Base-by-base conservation (phyloP, 1,140 invertebrate species). In the Leptinotarsa texana region DNA sequence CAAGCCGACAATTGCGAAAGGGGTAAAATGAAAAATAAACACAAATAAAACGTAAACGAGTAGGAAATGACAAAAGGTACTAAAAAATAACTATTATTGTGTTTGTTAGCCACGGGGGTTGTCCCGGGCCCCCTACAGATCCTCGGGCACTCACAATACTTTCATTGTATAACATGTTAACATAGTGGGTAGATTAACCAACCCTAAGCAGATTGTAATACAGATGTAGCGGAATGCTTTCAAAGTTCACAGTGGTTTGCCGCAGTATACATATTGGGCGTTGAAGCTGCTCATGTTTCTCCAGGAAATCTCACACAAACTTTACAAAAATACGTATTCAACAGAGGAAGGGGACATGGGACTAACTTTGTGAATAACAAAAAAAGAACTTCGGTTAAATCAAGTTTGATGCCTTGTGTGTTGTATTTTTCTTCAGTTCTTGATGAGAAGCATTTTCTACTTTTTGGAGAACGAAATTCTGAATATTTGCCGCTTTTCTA, bases 61-160 rank as follows among this genome's bases (percentile, higher is more conserved):
- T 74, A 76, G 63, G 51, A 61, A 74, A 69, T 11, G 47, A 75
- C 21, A 76, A 74, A 75, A 75, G 72, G 61, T 71, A 67, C 24
- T 75, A 76, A 76, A 76, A 74, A 76, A 75, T 68, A 74, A 51
- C 72, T 72, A 65, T 73, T 71, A 75, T 76, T 78, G 75, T 77
- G 63, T 68, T 57, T 51, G 33, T 22, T 63, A 76, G 17, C 77
- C 21, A 73, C 75, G 70, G 77, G 77, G 63, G 75, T 72, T 73
- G 65, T 63, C 18, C 24, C 42, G 66, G 75, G n/a, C 77, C 77
- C 75, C 77, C 77, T 72, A 72, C 22, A 22, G 72, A 22, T 48
- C 42, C 72, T 63, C 57, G 57, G 48, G 71, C 74, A 75, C 63
- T 61, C 69, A 74, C 73, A 76, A 73, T 74, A 75, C 70, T 51